These are phyloP conservation scores for Channallabes apus DNA, from an alignment of 2,797 vertebrate genomes.

Conservation along the genomic window DNA sequence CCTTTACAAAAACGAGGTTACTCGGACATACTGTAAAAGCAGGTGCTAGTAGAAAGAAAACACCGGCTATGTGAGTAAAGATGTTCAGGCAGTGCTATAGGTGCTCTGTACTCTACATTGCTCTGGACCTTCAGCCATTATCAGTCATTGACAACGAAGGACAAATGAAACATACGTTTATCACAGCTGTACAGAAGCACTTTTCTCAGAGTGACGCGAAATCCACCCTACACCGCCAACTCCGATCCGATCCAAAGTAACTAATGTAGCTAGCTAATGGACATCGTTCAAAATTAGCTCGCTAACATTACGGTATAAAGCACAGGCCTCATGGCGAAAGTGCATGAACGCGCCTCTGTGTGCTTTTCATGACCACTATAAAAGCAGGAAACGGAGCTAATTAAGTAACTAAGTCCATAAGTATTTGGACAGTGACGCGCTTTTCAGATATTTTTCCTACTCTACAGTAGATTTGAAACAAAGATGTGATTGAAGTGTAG, in stretches of 20 bases:
- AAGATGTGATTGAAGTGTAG: no score
- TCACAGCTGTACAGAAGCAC: background rate
- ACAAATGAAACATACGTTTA: background rate
- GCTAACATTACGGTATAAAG: background rate
- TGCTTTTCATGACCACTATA: background rate
- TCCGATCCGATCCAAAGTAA: background rate
- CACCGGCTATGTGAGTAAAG: no score
- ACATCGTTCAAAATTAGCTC: background rate
- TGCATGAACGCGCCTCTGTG: background rate
- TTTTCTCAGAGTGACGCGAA: background rate
- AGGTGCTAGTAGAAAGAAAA: background rate
- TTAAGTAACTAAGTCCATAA: background rate
- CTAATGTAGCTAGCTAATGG: background rate
- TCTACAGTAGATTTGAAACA: no score
- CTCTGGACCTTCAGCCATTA: background rate
- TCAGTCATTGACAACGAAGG: background rate
- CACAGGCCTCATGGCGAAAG: background rate
- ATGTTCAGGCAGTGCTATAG: no score
- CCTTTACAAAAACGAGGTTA: background rate
- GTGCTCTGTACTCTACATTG: no score
- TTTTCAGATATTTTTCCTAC: no score
- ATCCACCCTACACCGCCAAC: background rate
- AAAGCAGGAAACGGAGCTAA: background rate
- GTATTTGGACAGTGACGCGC: no score
- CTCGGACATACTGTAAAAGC: background rate